Evolutionary conservation across 1,140 invertebrate genomes (phyloP).

Genomic region (Pseudachorutes palmiensis): DNA sequence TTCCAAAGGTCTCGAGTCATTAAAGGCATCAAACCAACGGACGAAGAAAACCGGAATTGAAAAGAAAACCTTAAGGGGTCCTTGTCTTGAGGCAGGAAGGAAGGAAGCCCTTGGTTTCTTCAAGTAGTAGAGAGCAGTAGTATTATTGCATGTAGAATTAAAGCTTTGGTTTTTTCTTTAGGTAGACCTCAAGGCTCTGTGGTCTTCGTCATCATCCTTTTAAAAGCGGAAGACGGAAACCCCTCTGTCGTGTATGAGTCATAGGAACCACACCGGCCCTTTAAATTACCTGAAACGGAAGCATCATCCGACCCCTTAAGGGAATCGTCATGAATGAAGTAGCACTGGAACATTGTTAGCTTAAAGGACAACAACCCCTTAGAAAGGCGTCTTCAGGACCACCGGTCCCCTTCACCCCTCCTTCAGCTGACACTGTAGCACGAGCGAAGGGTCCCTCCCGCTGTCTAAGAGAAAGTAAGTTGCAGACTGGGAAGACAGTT

Average conservation of each 20-base stretch:
- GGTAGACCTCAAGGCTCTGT: neutral
- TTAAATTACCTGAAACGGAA: neutral
- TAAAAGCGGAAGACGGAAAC: neutral
- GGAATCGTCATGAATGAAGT: neutral
- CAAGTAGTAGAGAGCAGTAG: too few relatives aligned
- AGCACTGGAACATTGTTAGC: too few relatives aligned
- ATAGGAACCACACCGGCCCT: neutral
- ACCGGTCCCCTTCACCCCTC: neutral
- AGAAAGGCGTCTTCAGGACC: neutral
- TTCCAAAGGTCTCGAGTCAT: too few relatives aligned
- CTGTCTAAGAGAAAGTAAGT: neutral
- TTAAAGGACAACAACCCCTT: neutral
- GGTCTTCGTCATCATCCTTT: too few relatives aligned
- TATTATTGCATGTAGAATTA: too few relatives aligned
- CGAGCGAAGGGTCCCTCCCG: neutral
- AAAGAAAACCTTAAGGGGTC: constrained; percentile 4
- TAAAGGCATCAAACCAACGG: neutral
- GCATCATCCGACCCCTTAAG: neutral
- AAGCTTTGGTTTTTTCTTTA: neutral
- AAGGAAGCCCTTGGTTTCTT: constrained; percentile 11
- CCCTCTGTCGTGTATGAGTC: neutral
- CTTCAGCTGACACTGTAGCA: neutral
- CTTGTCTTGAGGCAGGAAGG: constrained; percentile 6
- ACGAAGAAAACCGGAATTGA: constrained; percentile 12
- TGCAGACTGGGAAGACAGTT: neutral